Conservation (phyloP, 2,797 vertebrate genomes). For the Amazona finschi region DNA sequence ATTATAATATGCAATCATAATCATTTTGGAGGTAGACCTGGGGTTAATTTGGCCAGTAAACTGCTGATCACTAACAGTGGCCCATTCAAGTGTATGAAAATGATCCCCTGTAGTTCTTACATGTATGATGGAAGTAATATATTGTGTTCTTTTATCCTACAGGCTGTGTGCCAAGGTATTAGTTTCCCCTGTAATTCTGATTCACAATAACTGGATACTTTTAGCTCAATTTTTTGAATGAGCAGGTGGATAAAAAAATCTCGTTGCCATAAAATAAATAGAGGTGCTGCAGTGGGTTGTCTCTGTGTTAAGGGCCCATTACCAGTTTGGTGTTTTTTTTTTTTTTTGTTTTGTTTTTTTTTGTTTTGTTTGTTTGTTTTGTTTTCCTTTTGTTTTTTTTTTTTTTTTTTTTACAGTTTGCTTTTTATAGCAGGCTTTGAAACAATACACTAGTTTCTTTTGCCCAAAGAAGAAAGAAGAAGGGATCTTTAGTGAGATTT, state of each 20-base stretch:
- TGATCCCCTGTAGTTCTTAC: constrained; percentile 11
- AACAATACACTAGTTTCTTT: neutral
- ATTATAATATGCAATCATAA: constrained; percentile 46
- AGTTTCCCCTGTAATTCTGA: neutral
- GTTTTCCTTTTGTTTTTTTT: too few species aligned
- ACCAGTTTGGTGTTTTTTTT: neutral
- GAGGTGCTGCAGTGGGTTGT: neutral
- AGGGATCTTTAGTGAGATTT: neutral
- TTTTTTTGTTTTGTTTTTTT: too few species aligned
- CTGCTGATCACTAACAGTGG: constrained; percentile 1
- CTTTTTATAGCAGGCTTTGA: neutral
- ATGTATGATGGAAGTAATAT: constrained; percentile 24
- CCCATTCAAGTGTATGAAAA: constrained; percentile 6
- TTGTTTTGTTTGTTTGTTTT: neutral
- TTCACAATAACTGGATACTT: constrained; percentile 26
- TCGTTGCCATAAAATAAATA: neutral
- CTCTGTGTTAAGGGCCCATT: neutral
- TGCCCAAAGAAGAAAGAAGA: neutral
- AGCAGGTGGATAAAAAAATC: constrained; percentile 47
- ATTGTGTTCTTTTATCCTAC: constrained; percentile 21
- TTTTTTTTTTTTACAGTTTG: neutral
- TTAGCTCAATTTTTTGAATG: neutral
- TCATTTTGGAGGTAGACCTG: constrained; percentile 34
- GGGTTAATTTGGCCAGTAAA: constrained; percentile 53
- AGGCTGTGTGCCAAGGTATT: constrained; percentile 16